Evolutionary conservation across 1,140 invertebrate species (phyloP).

Genomic region (Ceratosolen solmsi): DNA sequence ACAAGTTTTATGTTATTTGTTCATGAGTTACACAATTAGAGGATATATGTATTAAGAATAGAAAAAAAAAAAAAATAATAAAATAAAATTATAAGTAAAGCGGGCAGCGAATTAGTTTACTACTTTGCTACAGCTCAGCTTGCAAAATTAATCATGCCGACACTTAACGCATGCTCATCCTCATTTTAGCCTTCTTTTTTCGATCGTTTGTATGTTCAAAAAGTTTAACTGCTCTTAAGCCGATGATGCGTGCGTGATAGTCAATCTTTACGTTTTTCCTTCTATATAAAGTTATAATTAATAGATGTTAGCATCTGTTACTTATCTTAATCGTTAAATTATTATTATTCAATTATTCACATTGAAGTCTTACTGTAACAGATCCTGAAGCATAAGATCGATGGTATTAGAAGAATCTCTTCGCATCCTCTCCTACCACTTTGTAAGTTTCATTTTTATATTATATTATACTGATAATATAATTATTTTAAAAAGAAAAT

Average conservation of each 20-base stretch:
- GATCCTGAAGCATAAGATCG: constrained; percentile 90
- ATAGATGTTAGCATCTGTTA: constrained; percentile 46
- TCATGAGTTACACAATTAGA: constrained; percentile 9
- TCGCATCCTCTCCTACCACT: constrained; percentile 95
- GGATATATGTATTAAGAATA: neutral
- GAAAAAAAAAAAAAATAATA: constrained; percentile 24
- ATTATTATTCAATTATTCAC: constrained; percentile 1
- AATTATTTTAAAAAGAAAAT: no score
- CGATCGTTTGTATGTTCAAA: constrained; percentile 15
- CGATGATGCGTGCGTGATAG: constrained; percentile 27
- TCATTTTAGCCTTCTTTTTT: constrained; percentile 7
- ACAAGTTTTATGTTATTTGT: no score
- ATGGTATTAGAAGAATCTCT: constrained; percentile 95
- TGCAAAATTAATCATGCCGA: constrained; percentile 29
- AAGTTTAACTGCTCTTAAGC: no score
- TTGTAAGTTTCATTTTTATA: constrained; percentile 81
- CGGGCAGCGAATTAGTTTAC: constrained; percentile 14
- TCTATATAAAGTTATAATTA: constrained; percentile 36
- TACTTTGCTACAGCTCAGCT: constrained; percentile 35
- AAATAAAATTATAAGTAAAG: no score
- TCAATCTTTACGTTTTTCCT: constrained; percentile 34
- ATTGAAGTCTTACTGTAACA: constrained; percentile 66
- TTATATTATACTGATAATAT: constrained; percentile 32
- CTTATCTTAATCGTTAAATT: constrained; percentile 11
- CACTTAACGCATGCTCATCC: constrained; percentile 38